A percentile compares a stretch with the other conserved stretches of the same genome.
Evolutionary conservation across 2,113 vertebrate genomes (phyloP).

Genomic region (Conger conger): DNA sequence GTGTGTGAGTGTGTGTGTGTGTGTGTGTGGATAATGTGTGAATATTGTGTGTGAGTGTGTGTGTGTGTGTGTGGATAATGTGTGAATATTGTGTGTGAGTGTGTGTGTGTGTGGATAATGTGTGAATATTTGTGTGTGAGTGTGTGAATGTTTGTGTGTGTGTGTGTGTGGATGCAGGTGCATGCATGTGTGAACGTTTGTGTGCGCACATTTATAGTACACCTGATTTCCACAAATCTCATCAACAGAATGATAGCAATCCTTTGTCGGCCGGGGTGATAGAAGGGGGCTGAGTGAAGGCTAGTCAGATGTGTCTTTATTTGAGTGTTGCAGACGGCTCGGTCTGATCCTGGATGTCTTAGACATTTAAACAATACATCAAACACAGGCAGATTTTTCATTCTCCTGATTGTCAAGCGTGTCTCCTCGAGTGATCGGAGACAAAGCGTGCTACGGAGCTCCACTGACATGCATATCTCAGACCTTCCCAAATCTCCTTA

Average conservation of each 20-base stretch:
- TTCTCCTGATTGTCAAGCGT: not conserved
- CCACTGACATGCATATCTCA: not conserved
- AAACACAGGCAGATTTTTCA: not conserved
- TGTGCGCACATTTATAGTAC: not conserved
- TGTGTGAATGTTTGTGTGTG: too few relatives aligned
- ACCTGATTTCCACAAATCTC: not conserved
- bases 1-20: too few relatives aligned
- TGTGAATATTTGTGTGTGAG: too few relatives aligned
- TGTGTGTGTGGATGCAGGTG: not conserved
- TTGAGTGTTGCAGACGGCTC: not conserved
- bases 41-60: too few relatives aligned
- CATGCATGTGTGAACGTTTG: not conserved
- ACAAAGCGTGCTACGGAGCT: not conserved
- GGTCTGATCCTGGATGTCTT: not conserved
- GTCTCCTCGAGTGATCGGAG: not conserved
- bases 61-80: too few relatives aligned
- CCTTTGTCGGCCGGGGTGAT: not conserved
- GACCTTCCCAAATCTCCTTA: not conserved
- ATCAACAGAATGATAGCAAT: not conserved
- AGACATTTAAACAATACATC: conserved; percentile 2
- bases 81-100: too few relatives aligned
- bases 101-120: too few relatives aligned
- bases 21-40: not conserved
- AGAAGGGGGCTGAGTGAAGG: not conserved
- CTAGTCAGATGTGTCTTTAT: not conserved